Evolutionary conservation across 2,888 invertebrate species (phyloP), one percentile per base, ranked within the genome.

Genomic region (Monoplex corrugatus): DNA sequence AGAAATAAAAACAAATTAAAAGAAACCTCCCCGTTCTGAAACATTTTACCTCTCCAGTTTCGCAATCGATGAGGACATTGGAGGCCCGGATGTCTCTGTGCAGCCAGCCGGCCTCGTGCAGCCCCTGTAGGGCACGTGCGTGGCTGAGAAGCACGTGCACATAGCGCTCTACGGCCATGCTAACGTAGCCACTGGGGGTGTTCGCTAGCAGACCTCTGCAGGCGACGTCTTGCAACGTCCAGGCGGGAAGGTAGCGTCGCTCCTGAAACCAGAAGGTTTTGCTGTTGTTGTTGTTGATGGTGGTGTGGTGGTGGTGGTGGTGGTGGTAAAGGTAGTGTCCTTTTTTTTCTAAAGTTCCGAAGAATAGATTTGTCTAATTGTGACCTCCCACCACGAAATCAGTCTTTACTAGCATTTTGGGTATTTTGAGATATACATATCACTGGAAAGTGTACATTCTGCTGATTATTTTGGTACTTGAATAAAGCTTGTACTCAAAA

Each of bases 21-120:
- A n/a, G n/a, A n/a, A n/a, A n/a, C 50, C 50, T 19, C 50, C 50
- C 50, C 50, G 8, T 19, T 50, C 50, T 50, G 50, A 50, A 19
- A 50, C 10, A 50, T 13, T 72, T 38, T 57, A 88, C 88, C 88
- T 83, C 28, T 35, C 88, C 88, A 23, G 63, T 88, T n/a, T 50
- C 10, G 40, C 83, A 88, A 68, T 88, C 82, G 23, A 88, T 83
- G 8, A 88, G 83, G 43, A 88, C 32, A 43, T 82, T 68, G 63
- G 82, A 43, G 28, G 82, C 88, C 57, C 88, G 63, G 63, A 88
- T 28, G 68, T 88, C 88, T 19, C 88, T 57, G 40, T 82, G 68
- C 35, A 88, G 82, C 88, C 88, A 88, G 63, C 82, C 43, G 2
- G 40, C 50, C 40, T 32, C 32, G 38, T 88, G 88, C 32, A 88